Evolutionary conservation across 2,888 invertebrate species (phyloP).

Genomic region (Cryptocheilus praepositus): DNA sequence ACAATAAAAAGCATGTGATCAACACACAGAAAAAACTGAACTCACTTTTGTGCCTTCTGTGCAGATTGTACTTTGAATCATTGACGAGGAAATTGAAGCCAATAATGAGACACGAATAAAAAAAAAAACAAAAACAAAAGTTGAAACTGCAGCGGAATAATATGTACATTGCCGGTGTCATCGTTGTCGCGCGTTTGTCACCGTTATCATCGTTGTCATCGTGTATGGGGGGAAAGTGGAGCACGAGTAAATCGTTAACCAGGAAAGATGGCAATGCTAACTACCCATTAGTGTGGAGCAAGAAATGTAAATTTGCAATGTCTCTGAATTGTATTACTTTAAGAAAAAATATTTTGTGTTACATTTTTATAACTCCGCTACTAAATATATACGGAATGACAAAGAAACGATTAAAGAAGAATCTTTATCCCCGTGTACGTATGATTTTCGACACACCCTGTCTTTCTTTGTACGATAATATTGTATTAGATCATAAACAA

Average conservation of each 20-base stretch:
- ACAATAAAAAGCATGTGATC: too few relatives aligned
- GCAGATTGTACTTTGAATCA: not conserved
- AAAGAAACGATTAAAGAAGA: slow-evolving; percentile 53
- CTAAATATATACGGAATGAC: slow-evolving; percentile 70
- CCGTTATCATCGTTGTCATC: slow-evolving; percentile 27
- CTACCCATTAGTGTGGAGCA: slow-evolving; percentile 58
- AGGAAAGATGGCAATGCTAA: slow-evolving; percentile 46
- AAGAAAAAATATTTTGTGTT: slow-evolving; percentile 73
- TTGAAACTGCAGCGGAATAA: not conserved
- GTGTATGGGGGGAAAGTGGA: slow-evolving; percentile 39
- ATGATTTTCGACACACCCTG: slow-evolving; percentile 68
- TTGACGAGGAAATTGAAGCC: too few relatives aligned
- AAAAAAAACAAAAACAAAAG: too few relatives aligned
- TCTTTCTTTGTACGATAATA: slow-evolving; percentile 72
- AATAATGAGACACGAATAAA: not conserved
- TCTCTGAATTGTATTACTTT: slow-evolving; percentile 72
- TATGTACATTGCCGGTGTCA: not conserved
- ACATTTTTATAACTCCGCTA: slow-evolving; percentile 73
- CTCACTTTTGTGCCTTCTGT: too few relatives aligned
- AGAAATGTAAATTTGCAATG: slow-evolving; percentile 70
- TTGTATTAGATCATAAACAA: slow-evolving; percentile 72
- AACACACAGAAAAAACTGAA: too few relatives aligned
- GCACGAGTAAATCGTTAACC: slow-evolving; percentile 53
- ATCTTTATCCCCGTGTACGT: slow-evolving; percentile 68
- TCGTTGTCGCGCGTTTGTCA: not conserved